Evolutionary conservation across 2,797 vertebrate genomes (phyloP).

Genomic region (Ctenopoma multispine): DNA sequence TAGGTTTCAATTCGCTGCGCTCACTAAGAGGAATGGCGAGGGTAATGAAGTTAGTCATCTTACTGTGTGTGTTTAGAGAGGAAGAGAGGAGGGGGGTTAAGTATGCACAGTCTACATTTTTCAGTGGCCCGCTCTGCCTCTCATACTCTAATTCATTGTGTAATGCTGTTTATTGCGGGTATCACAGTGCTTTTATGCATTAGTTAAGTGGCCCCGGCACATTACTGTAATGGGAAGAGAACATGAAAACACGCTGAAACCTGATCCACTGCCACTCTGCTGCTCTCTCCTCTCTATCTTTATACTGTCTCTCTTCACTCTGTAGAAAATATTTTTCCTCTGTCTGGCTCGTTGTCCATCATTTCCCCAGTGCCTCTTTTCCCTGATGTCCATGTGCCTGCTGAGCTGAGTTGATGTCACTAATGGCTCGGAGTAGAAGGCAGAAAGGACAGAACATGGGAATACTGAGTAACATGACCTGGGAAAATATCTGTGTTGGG

Average conservation of each 20-base stretch:
- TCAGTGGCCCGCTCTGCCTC: constrained; percentile 60
- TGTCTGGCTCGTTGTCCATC: constrained; percentile 35
- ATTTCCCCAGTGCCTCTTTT: constrained; percentile 53
- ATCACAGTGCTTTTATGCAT: constrained; percentile 84
- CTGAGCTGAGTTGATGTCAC: constrained; percentile 87
- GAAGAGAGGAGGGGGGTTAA: constrained; percentile 55
- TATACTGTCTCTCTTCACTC: constrained; percentile 58
- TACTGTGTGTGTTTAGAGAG: constrained; percentile 68
- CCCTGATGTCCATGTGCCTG: constrained; percentile 34
- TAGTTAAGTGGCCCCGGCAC: constrained; percentile 90
- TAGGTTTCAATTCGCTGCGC: constrained; percentile 81
- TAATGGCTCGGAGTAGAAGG: constrained; percentile 89
- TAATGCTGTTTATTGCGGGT: constrained; percentile 83
- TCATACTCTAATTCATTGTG: constrained; percentile 77
- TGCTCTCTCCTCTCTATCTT: constrained; percentile 51
- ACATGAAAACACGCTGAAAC: constrained; percentile 92
- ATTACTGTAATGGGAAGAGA: constrained; percentile 94
- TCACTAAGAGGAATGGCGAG: constrained; percentile 79
- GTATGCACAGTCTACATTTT: constrained; percentile 65
- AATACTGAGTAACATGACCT: constrained; percentile 88
- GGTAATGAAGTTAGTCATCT: constrained; percentile 83
- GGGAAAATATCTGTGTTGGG: constrained; percentile 59
- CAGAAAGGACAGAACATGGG: constrained; percentile 82
- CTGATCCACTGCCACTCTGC: constrained; percentile 78
- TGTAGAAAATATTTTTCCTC: constrained; percentile 46